Evolutionary conservation across 1,140 invertebrate species (phyloP), one percentile per base, ranked within the genome.

Genomic region (Hypsibius dujardini): DNA sequence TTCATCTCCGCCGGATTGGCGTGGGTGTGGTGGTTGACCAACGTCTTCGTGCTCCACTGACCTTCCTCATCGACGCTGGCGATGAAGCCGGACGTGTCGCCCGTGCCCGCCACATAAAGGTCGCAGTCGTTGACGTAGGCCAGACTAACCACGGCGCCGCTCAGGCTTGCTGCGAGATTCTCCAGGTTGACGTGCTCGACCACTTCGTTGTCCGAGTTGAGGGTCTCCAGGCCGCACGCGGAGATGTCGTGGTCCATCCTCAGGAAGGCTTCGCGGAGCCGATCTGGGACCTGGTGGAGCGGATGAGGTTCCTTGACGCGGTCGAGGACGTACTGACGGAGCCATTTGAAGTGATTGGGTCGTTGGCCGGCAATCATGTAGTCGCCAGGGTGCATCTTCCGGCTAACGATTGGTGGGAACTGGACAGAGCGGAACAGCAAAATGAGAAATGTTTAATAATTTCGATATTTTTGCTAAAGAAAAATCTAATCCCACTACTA

Each of bases 11-110:
- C 77, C 50, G 84, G 79, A 80, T 98, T 98, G 72, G 96, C 91
- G 3, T 85, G 82, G 78, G 92, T 93, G 79, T 99, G 96, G 74
- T 94, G 89, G 70, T 84, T 83, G 1, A 87, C 89, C 72, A 98
- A 81, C 76, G 88, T 86, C 75, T 88, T 88, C 1, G 88, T 85
- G 70, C 84, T 81, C 89, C 91, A 92, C 40, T 47, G 73, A 50
- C 70, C 75, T 45, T 75, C 75, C 7, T 67, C 62, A 42, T 67
- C 62, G 3, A 7, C 45, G 42, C 62, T 67, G 62, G 62, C 62
- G 3, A 67, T 67, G 42, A 67, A 14, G 62, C 7, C 62, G 12
- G 42, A 14, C 3, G 7, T 3, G 45, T 67, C 62, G 42, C 62
- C 94, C 46, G 87, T 85, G 81, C 87, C 91, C 1, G 92, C 92